Evolutionary conservation across 2,797 vertebrate genomes (phyloP), one percentile per base, ranked within the genome.

Genomic region (Danionella dracula): DNA sequence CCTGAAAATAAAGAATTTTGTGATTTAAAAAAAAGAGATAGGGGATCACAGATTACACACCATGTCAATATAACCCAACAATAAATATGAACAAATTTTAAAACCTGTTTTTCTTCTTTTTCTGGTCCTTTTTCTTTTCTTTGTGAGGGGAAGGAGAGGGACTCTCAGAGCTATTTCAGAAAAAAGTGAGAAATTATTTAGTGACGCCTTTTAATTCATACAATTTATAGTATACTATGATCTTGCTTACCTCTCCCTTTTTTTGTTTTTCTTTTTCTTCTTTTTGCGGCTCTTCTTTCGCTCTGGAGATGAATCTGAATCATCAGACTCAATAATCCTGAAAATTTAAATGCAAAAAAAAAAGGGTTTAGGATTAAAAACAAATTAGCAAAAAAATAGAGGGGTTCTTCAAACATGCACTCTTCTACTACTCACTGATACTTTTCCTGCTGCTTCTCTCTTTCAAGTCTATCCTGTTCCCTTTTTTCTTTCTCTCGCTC

Each of bases 231-330:
- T 27, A 27, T 3, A 27, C 23, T 27, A n/a, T n/a, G n/a, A n/a
- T n/a, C 23, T 3, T 3, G 11, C 17, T 83, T 64, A 90, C 89
- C 88, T 84, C 35, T 89, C 87, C 79, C 82, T 81, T 56, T 29
- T 83, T 76, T 85, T 88, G 72, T 90, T 93, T 73, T 88, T 91
- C 84, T 89, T 90, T 15, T 48, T 71, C 53, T 92, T 94, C 79
- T 94, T 95, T 86, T 94, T 96, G 9, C 91, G 91, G 64, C 92
- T 91, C 56, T 90, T 90, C 71, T 94, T 94, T 66, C 81, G 84
- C 15, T 91, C 89, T 1, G 88, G 82, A 6, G 92, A 91, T 49
- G 91, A 91, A 23, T 90, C 86, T 0, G 92, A 91, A 11, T 87
- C 82, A 0, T 89, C 92, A 0, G 92, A 92, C 11, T 83, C 89